Base-by-base conservation (phyloP, 2,888 invertebrate genomes). In the Liodrosophila aerea region DNA sequence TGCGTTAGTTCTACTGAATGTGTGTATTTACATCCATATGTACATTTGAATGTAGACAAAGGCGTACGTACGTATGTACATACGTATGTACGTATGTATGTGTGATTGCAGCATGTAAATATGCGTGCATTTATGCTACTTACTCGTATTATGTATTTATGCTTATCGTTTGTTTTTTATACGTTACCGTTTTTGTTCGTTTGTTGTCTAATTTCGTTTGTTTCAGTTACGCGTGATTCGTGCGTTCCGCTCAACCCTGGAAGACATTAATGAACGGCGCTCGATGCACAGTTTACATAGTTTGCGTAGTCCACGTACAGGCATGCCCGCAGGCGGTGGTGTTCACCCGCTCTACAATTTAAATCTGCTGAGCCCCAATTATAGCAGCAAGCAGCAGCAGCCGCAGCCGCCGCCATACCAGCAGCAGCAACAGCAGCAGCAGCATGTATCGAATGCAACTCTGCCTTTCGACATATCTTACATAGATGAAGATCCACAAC, bases 201-300 rank as follows among this genome's bases (percentile, higher is more conserved):
- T 88, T 88, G 87, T 88, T 88, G 87, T 88, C 86, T 84, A 85
- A 87, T 87, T 89, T 89, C 86, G 73, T 88, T 85, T 88, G 87
- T 96, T 96, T 93, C 98, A 99, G 99, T 95, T 99, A 93, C 97
- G 99, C 92, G 99, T 99, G 92, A 98, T 99, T 93, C 97, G 98
- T 93, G 99, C 99, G 91, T 99, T 99, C 96, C 98, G 96, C 93
- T 98, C 98, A 90, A 98, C 96, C 90, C 94, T 99, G 94, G 99
- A 99, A 94, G 99, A 99, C 93, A 93, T 99, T 93, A 98, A 97
- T 93, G 99, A 99, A 92, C 95, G 98, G 89, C 97, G 98, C 91
- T 98, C 98, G 91, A 95, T 98, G 92, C 98, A 98, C 94, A 97
- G 97, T 93, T 94, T 97, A 91, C 96, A 96, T 92, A 96, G 96